phyloP scores from a whole-genome alignment of 2,113 vertebrate species.

The Echinops telfairi region DNA sequence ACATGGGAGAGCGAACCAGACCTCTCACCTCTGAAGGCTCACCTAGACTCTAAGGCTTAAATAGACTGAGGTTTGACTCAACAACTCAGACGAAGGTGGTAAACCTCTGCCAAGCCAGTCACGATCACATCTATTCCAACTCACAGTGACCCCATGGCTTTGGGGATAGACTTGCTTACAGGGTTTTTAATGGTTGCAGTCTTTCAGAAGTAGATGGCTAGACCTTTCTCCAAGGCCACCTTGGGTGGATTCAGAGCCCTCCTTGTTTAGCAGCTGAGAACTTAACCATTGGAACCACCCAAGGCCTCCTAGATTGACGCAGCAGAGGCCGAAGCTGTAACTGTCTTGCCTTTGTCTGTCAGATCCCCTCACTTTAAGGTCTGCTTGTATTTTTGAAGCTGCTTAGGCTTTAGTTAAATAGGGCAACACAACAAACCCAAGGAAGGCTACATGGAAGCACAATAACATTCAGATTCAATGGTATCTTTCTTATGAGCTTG shows the following conservation, averaged over 20 bases:
- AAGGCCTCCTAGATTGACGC: background rate
- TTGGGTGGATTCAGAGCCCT: background rate
- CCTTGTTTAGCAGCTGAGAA: background rate
- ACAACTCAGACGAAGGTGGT: background rate
- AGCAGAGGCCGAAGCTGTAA: background rate
- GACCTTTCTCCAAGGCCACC: background rate
- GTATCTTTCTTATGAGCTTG: background rate
- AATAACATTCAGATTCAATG: background rate
- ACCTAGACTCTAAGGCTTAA: background rate
- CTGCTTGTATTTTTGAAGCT: background rate
- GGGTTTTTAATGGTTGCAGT: background rate
- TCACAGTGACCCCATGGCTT: background rate
- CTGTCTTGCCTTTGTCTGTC: background rate
- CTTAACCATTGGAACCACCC: background rate
- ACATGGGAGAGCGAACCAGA: background rate
- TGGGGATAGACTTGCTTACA: no score
- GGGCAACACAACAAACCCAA: conserved; percentile 14
- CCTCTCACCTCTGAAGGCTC: background rate
- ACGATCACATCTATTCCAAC: background rate
- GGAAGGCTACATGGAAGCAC: background rate
- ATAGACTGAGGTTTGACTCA: background rate
- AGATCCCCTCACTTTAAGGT: background rate
- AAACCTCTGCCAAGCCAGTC: background rate
- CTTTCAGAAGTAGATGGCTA: background rate
- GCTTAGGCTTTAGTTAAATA: background rate